Evolutionary conservation across 1,140 invertebrate genomes (phyloP).

Genomic region (Dryas iulia): DNA sequence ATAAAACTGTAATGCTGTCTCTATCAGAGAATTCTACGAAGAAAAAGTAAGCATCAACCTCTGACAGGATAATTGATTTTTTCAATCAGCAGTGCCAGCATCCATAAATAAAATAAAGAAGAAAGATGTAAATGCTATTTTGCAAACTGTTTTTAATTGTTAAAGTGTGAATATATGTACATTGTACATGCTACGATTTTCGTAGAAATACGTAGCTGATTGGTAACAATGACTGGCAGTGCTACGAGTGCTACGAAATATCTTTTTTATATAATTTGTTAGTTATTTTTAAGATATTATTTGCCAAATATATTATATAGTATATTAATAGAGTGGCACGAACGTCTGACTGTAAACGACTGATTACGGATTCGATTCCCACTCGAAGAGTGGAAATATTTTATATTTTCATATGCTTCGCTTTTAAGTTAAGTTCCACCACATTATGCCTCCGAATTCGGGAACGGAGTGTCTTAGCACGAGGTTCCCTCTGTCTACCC

Average conservation of each 20-base stretch:
- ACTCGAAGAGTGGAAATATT: too few relatives aligned
- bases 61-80: not conserved
- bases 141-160: too few relatives aligned
- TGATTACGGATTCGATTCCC: too few relatives aligned
- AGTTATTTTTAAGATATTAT: not conserved
- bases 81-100: not conserved
- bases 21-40: not conserved
- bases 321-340: too few relatives aligned
- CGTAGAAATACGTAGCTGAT: not conserved
- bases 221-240: not conserved
- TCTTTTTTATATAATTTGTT: not conserved
- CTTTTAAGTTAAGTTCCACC: too few relatives aligned
- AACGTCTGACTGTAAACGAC: too few relatives aligned
- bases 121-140: too few relatives aligned
- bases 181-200: not conserved
- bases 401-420: too few relatives aligned
- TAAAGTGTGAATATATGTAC: too few relatives aligned
- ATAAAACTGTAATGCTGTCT: not conserved
- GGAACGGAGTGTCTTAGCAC: too few relatives aligned
- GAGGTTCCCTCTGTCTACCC: too few relatives aligned
- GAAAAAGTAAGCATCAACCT: not conserved
- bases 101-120: not conserved
- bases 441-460: too few relatives aligned
- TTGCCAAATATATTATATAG: not conserved
- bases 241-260: not conserved